Evolutionary conservation across 2,113 vertebrate genomes (phyloP).

Genomic region (Coregonus clupeaformis): DNA sequence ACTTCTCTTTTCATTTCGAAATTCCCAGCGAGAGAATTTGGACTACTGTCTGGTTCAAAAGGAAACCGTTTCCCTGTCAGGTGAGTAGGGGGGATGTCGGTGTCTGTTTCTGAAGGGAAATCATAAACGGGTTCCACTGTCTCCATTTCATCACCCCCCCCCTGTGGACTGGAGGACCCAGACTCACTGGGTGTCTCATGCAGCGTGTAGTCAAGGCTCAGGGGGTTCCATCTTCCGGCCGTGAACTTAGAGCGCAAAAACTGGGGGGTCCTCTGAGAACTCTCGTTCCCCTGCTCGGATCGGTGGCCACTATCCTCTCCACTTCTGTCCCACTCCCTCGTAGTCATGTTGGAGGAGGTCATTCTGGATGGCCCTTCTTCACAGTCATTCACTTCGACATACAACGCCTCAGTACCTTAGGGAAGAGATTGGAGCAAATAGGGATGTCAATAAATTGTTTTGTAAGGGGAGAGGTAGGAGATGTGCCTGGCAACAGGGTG

Average conservation of each 20-base stretch:
- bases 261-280: not conserved
- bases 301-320: not conserved
- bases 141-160: not conserved
- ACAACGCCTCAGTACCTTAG: constrained; percentile 23
- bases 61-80: constrained; percentile 14
- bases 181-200: not conserved
- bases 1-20: constrained; percentile 36
- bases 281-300: not conserved
- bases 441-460: not conserved
- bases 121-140: constrained; percentile 31
- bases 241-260: not conserved
- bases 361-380: constrained; percentile 23
- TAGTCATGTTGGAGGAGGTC: not conserved
- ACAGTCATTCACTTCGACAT: not conserved
- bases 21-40: constrained; percentile 13
- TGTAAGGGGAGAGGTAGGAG: too few species aligned
- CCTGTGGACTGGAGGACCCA: constrained; percentile 19
- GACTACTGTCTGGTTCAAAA: constrained; percentile 18
- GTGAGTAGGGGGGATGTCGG: not conserved
- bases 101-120: constrained; percentile 29
- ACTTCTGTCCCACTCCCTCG: constrained; percentile 39
- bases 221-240: not conserved
- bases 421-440: not conserved
- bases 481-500: too few species aligned
- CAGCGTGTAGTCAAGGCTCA: not conserved